These are phyloP conservation scores for Lepidurus apus DNA, from an alignment of 1,140 invertebrate genomes.

Conservation along the genomic window DNA sequence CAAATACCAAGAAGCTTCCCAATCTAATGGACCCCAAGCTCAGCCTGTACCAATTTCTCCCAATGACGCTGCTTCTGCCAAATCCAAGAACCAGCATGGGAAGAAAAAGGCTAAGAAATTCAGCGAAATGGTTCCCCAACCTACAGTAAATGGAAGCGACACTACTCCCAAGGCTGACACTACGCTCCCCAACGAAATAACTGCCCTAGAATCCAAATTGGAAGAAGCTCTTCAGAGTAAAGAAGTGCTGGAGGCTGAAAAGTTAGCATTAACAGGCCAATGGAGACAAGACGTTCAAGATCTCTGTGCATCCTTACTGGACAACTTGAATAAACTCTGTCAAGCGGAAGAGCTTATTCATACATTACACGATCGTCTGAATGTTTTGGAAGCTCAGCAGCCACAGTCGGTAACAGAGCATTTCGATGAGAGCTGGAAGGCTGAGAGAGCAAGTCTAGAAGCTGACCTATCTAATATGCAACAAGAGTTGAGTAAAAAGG, in stretches of 20 bases:
- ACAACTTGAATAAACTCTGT: not conserved
- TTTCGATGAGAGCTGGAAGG: not conserved
- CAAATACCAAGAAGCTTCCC: not conserved
- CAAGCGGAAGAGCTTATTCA: not conserved
- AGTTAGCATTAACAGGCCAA: not conserved
- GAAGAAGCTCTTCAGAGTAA: not conserved
- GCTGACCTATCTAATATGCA: not conserved
- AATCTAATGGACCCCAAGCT: not conserved
- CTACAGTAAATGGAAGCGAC: not conserved
- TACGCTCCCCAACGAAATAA: not conserved
- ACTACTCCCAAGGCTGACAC: not conserved
- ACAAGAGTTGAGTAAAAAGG: not conserved
- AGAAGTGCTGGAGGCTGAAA: not conserved
- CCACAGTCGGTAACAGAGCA: not conserved
- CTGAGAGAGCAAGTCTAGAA: not conserved
- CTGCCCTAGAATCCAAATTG: not conserved
- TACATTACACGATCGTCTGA: not conserved
- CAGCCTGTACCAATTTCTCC: not conserved
- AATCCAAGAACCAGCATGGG: not conserved
- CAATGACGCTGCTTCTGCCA: not conserved
- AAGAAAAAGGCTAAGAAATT: constrained; percentile 16
- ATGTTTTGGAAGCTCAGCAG: not conserved
- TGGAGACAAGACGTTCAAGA: not conserved
- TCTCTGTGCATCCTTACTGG: not conserved
- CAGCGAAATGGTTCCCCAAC: not conserved